Base-by-base conservation (phyloP, 2,888 invertebrate species). In the Ichneumoninae sp. region DNA sequence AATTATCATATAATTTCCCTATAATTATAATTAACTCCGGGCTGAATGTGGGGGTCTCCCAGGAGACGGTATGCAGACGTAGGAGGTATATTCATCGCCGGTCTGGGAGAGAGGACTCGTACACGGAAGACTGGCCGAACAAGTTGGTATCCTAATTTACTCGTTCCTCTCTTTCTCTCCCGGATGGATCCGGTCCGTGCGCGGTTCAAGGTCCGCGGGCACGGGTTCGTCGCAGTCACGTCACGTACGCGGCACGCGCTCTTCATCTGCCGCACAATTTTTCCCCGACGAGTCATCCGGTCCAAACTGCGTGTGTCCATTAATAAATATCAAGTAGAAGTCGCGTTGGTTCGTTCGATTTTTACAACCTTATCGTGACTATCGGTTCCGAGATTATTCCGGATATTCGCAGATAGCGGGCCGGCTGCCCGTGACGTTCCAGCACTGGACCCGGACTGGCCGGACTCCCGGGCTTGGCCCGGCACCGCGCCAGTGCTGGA, bases 61-160 rank as follows among this genome's bases (percentile, higher is more conserved):
- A 22, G 16, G 47, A 65, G 7, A 36, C 54, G 33, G 44, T 74
- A 40, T 50, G 68, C 52, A 78, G 47, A 30, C 47, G 69, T 40
- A 47, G 70, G 26, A 60, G 68, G 68, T 62, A n/a, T 62, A n/a
- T 33, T 30, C 30, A 26, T 16, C 30, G 62, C 6, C 4, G 22
- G 30, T 3, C 30, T 62, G 36, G 66, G 33, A 62, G 66, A 60
- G 66, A 82, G 76, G 66, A 77, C 71, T 52, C 72, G 62, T 65
- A 74, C 76, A 65, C 72, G 66, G 54, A 62, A 84, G 82, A 82
- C 82, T 75, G 75, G 47, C 79, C 79, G 84, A 82, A 84, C 84
- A 84, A 82, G 82, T 84, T 84, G 84, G 44, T 84, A 84, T 84
- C 84, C 84, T 84, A 84, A 84, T 84, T 84, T 84, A 82, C 84